Evolutionary conservation across 2,113 vertebrate genomes (phyloP), one percentile per base, ranked within the genome.

Genomic region (Sus scrofa): DNA sequence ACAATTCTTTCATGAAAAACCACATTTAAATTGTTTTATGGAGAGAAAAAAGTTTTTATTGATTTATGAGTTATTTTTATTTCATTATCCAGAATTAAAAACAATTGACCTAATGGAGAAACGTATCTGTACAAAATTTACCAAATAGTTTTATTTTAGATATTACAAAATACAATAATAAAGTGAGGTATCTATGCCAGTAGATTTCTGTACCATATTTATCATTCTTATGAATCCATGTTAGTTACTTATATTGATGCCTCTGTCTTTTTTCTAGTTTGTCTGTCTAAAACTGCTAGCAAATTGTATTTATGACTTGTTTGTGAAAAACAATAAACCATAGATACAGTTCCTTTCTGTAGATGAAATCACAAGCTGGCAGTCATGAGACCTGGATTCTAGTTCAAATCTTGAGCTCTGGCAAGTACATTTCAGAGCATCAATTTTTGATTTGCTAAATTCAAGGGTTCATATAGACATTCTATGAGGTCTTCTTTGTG

Each of bases 61-160:
- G 18, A 56, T 79, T 37, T 79, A 14, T 87, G 14, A 77, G 22
- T 83, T 52, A 1, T 67, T 86, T 73, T 56, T 44, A 63, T 73
- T 89, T 89, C 14, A 89, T 32, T 83, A 4, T 30, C 1, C 0
- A 68, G 19, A 83, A 18, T 32, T 32, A 81, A 37, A 44, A 27
- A 24, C 37, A 44, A 44, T 26, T 67, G 10, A 65, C 4, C 8
- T 56, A 34, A 50, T 44, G 13, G 16, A 9, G 11, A 60, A 8
- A 58, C 10, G 89, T 10, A 63, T 1, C 16, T 79, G 2, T 87
- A 87, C 5, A 91, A 82, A 83, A 91, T 52, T 86, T 65, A 56
- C 3, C 2, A 86, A 93, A 75, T 1, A 19, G 11, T 93, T 97
- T 88, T 89, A 93, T 37, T 71, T 96, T 34, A 91, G 15, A n/a